phyloP scores from a whole-genome alignment of 2,113 vertebrate genomes.

The Halichoeres trimaculatus region DNA sequence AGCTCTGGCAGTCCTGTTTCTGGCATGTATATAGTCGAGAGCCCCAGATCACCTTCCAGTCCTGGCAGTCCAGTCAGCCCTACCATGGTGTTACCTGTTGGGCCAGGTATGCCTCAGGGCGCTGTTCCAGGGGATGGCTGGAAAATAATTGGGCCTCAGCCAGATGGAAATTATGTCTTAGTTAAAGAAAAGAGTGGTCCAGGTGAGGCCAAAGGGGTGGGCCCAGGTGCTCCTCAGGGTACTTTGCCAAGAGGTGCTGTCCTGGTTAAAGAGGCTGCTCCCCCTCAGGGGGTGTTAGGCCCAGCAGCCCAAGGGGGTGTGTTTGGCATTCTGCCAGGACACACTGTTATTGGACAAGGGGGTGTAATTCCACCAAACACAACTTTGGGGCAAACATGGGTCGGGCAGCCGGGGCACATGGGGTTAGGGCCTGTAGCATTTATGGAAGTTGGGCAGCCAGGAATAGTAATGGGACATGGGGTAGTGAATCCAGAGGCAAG shows the following conservation, averaged over 20 bases:
- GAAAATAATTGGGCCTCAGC: constrained; percentile 45
- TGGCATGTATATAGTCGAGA: neutral
- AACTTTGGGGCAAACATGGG: constrained; percentile 24
- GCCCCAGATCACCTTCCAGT: constrained; percentile 14
- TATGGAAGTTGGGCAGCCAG: constrained; percentile 19
- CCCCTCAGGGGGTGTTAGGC: constrained; percentile 67
- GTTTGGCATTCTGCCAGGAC: constrained; percentile 32
- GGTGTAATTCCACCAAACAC: neutral
- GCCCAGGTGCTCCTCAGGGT: constrained; percentile 58
- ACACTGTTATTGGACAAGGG: constrained; percentile 6
- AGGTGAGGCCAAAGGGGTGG: neutral
- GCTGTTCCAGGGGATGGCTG: constrained; percentile 26
- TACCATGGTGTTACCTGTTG: constrained; percentile 45
- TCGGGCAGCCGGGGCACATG: constrained; percentile 16
- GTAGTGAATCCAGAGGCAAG: neutral
- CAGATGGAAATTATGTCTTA: constrained; percentile 26
- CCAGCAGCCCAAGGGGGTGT: constrained; percentile 52
- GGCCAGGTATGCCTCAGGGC: constrained; percentile 25
- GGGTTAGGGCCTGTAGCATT: constrained; percentile 10
- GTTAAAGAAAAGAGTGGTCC: constrained; percentile 26
- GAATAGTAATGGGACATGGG: constrained; percentile 8
- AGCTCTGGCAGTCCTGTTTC: too few species aligned
- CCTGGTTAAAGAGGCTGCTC: constrained; percentile 66
- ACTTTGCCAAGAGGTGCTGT: constrained; percentile 58
- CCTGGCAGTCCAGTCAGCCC: constrained; percentile 31